Conservation (phyloP, 2,797 vertebrate genomes). For the Buceros bicornis region DNA sequence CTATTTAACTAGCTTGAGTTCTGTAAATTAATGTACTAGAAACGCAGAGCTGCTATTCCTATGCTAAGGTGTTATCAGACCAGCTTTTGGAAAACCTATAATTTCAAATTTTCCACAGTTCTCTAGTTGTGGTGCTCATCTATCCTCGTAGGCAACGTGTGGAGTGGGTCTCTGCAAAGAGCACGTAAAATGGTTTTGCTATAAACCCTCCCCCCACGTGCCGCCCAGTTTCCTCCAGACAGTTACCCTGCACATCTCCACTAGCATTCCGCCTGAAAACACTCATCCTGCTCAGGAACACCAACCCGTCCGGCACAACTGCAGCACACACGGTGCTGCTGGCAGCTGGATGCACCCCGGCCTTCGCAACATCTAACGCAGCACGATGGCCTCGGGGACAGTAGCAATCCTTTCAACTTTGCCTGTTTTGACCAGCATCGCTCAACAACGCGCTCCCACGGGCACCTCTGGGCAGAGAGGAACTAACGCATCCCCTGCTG, state of each 20-base stretch:
- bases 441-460: fast-evolving
- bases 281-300: neutral
- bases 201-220: fast-evolving
- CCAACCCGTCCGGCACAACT: neutral
- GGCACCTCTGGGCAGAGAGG: fast-evolving
- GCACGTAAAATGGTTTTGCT: fast-evolving
- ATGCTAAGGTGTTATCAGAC: neutral
- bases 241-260: neutral
- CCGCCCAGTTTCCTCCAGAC: neutral
- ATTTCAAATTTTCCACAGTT: neutral
- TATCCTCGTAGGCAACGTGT: fast-evolving
- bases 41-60: neutral
- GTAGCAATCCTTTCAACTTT: neutral
- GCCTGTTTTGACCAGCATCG: neutral
- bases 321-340: fast-evolving
- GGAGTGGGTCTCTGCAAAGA: fast-evolving
- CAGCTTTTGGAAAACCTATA: neutral
- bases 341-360: neutral
- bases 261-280: neutral
- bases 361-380: neutral
- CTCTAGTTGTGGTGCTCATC: neutral
- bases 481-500: too few species aligned
- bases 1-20: neutral
- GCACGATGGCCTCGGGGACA: fast-evolving
- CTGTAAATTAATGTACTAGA: neutral